Percentiles rank a stretch among this genome's conserved stretches.
Evolutionary conservation across 1,140 invertebrate genomes (phyloP).

Genomic region (Propsilocerus akamusi): DNA sequence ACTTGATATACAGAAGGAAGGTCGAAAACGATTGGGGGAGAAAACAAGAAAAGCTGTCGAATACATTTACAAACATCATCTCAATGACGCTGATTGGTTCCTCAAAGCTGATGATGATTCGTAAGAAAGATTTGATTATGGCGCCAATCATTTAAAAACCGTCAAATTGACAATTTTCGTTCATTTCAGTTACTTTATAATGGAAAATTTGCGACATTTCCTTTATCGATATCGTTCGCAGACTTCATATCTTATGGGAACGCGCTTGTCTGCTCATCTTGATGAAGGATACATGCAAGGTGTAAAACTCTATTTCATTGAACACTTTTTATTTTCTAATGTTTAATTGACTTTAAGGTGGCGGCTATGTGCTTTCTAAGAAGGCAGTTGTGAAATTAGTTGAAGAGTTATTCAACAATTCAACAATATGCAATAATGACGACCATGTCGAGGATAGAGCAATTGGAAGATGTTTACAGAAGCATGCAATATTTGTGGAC

Average conservation of each 20-base stretch:
- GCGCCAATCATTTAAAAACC: background rate
- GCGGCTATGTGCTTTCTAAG: slow-evolving; percentile 71
- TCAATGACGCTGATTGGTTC: slow-evolving; percentile 69
- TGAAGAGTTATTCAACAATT: slow-evolving; percentile 34
- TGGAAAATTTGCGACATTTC: slow-evolving; percentile 78
- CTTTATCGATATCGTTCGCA: slow-evolving; percentile 42
- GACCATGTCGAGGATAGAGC: slow-evolving; percentile 58
- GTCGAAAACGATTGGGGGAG: slow-evolving; percentile 68
- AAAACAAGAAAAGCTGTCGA: slow-evolving; percentile 83
- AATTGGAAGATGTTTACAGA: slow-evolving; percentile 61
- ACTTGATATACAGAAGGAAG: slow-evolving; percentile 33
- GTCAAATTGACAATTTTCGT: background rate
- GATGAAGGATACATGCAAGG: slow-evolving; percentile 4
- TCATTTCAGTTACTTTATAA: slow-evolving; percentile 53
- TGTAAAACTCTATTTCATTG: slow-evolving; percentile 14
- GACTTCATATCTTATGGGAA: slow-evolving; percentile 69
- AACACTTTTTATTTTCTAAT: background rate
- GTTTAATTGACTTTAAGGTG: slow-evolving; percentile 85
- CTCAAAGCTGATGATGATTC: slow-evolving; percentile 86
- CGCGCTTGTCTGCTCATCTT: slow-evolving; percentile 30
- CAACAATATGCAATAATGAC: slow-evolving; percentile 34
- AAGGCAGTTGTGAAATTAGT: slow-evolving; percentile 51
- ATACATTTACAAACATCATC: slow-evolving; percentile 60
- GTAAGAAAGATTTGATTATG: slow-evolving; percentile 28
- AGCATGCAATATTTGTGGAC: slow-evolving; percentile 50